These are phyloP conservation scores for Halocynthia aurantium DNA, from an alignment of 23 tunicate genomes.

Conservation along the genomic window DNA sequence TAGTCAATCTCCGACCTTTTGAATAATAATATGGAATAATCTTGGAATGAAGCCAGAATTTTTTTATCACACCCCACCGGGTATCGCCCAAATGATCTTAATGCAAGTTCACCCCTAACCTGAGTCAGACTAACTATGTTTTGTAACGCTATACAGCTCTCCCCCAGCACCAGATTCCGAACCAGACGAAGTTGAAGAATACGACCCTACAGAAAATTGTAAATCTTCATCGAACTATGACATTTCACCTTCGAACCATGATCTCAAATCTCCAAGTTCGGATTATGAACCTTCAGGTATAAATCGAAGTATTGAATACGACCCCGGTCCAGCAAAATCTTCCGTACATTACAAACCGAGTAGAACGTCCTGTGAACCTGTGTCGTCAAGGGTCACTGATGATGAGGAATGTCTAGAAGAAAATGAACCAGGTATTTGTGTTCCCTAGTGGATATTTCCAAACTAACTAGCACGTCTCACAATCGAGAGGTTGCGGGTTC, in stretches of 20 bases:
- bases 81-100: too few species aligned
- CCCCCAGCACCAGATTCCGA: neutral
- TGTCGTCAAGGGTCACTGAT: neutral
- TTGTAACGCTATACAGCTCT: neutral
- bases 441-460: neutral
- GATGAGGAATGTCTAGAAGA: slow-evolving; percentile 3
- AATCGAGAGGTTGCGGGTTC: too few species aligned
- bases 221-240: neutral
- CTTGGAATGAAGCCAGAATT: too few species aligned
- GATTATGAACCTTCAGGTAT: slow-evolving; percentile 11
- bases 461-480: too few species aligned
- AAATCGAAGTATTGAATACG: neutral
- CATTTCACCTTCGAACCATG: slow-evolving; percentile 13
- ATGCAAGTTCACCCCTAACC: too few species aligned
- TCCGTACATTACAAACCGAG: slow-evolving; percentile 1
- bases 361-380: slow-evolving; percentile 11
- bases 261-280: neutral
- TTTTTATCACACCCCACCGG: too few species aligned
- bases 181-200: slow-evolving; percentile 9
- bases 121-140: neutral
- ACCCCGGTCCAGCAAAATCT: slow-evolving; percentile 1
- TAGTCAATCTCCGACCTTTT: too few species aligned
- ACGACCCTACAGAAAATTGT: slow-evolving; percentile 2
- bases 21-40: too few species aligned
- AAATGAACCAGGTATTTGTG: slow-evolving; percentile 17